These are phyloP conservation scores for Brassicogethes aeneus DNA, from an alignment of 2,888 invertebrate species.

Conservation along the genomic window DNA sequence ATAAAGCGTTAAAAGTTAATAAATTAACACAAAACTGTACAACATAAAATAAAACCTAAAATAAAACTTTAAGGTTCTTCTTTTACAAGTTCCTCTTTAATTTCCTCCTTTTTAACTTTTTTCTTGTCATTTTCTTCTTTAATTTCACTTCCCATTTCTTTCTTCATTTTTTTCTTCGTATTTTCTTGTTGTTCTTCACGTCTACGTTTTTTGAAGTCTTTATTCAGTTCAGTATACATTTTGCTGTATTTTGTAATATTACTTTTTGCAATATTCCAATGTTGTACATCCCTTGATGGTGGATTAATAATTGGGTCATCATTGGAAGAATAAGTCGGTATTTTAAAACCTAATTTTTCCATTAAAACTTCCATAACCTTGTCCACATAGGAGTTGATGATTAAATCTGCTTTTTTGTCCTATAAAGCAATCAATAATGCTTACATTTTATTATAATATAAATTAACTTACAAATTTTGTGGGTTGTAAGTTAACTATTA, in stretches of 20 bases:
- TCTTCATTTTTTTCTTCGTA: slow-evolving; percentile 16
- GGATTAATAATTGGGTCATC: slow-evolving; percentile 58
- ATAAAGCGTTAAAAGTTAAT: no score
- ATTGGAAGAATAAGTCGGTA: slow-evolving; percentile 58
- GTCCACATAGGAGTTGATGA: slow-evolving; percentile 86
- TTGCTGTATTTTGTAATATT: slow-evolving; percentile 54
- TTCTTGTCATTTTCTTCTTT: slow-evolving; percentile 10
- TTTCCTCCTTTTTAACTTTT: no score
- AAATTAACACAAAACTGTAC: no score
- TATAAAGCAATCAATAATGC: slow-evolving; percentile 36
- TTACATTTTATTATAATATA: background rate
- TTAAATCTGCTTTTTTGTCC: slow-evolving; percentile 85
- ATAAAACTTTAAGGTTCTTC: no score
- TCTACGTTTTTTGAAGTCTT: slow-evolving; percentile 30
- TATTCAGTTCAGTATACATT: slow-evolving; percentile 47
- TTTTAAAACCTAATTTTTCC: slow-evolving; percentile 61
- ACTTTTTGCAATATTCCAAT: slow-evolving; percentile 64
- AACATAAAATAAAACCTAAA: no score
- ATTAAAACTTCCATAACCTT: slow-evolving; percentile 67
- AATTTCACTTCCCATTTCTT: slow-evolving; percentile 10
- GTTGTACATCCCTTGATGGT: slow-evolving; percentile 39
- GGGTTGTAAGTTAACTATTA: slow-evolving; percentile 94
- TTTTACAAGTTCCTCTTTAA: no score
- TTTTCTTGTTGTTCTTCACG: slow-evolving; percentile 16
- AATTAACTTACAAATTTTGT: slow-evolving; percentile 79